A percentile compares a stretch with the other conserved stretches of the same genome.
Evolutionary conservation across 2,797 vertebrate genomes (phyloP).

Genomic region (Pipistrellus pygmaeus): DNA sequence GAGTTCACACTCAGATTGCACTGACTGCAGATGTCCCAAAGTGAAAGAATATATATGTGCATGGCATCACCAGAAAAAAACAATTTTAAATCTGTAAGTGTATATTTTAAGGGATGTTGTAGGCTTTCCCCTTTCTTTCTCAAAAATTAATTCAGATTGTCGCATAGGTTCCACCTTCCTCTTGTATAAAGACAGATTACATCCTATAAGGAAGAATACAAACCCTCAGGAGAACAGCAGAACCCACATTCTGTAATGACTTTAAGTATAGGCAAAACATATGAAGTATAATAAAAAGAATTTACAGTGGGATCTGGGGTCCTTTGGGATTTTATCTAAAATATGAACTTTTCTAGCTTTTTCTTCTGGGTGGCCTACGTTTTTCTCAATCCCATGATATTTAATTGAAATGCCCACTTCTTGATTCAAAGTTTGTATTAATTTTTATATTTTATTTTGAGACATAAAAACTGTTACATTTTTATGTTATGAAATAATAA

Average conservation of each 20-base stretch:
- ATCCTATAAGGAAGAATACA: background rate
- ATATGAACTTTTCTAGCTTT: background rate
- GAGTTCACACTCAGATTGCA: background rate
- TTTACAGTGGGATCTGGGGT: background rate
- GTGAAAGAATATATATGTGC: background rate
- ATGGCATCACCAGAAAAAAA: background rate
- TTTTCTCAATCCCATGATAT: conserved; percentile 1
- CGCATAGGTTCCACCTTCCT: background rate
- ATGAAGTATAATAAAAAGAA: background rate
- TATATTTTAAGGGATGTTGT: background rate
- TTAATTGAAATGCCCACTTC: background rate
- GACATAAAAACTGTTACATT: background rate
- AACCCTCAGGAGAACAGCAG: background rate
- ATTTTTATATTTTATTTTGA: background rate
- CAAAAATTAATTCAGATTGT: background rate
- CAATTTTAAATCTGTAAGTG: background rate
- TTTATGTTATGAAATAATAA: conserved; percentile 16
- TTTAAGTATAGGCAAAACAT: conserved; percentile 27
- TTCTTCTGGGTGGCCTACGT: background rate
- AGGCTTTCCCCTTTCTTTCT: conserved; percentile 13
- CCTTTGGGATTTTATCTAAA: background rate
- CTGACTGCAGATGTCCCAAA: background rate
- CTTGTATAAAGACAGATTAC: background rate
- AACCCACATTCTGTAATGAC: background rate
- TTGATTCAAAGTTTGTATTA: background rate